Conservation (phyloP, 2,888 invertebrate genomes). For the Phaedon cochleariae region DNA sequence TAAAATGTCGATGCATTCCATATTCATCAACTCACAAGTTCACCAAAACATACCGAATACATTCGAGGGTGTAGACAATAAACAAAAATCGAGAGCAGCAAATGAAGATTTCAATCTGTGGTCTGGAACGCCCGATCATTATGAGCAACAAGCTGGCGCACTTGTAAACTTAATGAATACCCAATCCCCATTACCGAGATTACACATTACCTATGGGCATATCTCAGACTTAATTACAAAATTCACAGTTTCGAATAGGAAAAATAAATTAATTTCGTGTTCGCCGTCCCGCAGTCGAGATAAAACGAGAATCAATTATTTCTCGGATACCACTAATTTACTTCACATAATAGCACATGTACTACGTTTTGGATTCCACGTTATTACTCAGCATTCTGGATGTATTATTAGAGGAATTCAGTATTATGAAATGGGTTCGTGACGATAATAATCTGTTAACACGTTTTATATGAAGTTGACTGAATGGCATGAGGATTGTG, state of each 20-base stretch:
- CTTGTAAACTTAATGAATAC: constrained; percentile 50
- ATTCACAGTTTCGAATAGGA: constrained; percentile 50
- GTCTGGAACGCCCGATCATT: constrained; percentile 45
- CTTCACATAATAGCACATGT: constrained; percentile 21
- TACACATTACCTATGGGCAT: constrained; percentile 50
- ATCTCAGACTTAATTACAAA: constrained; percentile 52
- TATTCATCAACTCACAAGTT: no score
- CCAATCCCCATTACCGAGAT: constrained; percentile 49
- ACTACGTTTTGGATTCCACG: constrained; percentile 25
- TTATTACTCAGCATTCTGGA: constrained; percentile 13
- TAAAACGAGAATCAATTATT: constrained; percentile 43
- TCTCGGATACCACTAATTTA: constrained; percentile 39
- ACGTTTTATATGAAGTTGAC: constrained; percentile 12
- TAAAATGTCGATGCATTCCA: no score
- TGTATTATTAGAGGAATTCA: constrained; percentile 22
- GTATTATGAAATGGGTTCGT: constrained; percentile 22
- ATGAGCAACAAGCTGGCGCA: constrained; percentile 48
- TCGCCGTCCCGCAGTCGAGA: constrained; percentile 32
- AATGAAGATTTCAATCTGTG: constrained; percentile 34
- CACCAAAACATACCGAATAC: no score
- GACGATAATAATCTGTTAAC: constrained; percentile 21
- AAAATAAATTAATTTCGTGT: constrained; percentile 51
- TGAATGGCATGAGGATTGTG: constrained; percentile 5
- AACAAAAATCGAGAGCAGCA: constrained; percentile 5
- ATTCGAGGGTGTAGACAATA: background rate